Evolutionary conservation across 2,113 vertebrate species (phyloP).

Genomic region (Ailurus styani): DNA sequence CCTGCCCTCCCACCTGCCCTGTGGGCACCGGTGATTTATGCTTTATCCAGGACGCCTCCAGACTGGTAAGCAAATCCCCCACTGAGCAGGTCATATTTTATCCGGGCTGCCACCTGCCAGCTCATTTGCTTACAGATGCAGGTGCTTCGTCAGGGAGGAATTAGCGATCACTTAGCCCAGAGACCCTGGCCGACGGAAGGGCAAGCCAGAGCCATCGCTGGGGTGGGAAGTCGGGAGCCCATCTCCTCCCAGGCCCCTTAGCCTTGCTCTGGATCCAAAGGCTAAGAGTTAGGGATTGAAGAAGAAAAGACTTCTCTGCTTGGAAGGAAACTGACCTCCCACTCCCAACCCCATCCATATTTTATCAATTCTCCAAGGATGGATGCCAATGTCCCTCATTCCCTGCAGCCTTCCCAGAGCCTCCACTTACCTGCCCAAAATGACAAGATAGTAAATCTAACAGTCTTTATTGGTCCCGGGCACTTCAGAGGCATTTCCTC

Average conservation of each 20-base stretch:
- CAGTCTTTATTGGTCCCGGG: not conserved
- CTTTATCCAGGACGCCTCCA: not conserved
- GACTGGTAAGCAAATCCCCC: constrained; percentile 60
- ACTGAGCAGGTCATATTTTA: constrained; percentile 65
- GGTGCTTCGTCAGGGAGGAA: constrained; percentile 60
- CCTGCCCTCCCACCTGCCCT: not conserved
- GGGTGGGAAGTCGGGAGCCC: not conserved
- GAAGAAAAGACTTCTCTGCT: not conserved
- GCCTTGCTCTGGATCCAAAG: not conserved
- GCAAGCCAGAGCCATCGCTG: not conserved
- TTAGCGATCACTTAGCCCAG: constrained; percentile 53
- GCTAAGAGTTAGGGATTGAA: not conserved
- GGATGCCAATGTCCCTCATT: accelerated
- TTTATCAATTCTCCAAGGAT: not conserved
- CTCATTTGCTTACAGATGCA: constrained; percentile 53
- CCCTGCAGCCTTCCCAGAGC: not conserved
- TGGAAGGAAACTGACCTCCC: not conserved
- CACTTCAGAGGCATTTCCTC: not conserved
- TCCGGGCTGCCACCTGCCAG: constrained; percentile 64
- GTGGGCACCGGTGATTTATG: not conserved
- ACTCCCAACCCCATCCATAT: not conserved
- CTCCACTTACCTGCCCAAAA: not conserved
- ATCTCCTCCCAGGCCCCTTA: not conserved
- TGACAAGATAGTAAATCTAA: not conserved
- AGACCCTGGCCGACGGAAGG: not conserved